Evolutionary conservation across 2,888 invertebrate species (phyloP), one percentile per base, ranked within the genome.

Genomic region (Nymphalis urticae): DNA sequence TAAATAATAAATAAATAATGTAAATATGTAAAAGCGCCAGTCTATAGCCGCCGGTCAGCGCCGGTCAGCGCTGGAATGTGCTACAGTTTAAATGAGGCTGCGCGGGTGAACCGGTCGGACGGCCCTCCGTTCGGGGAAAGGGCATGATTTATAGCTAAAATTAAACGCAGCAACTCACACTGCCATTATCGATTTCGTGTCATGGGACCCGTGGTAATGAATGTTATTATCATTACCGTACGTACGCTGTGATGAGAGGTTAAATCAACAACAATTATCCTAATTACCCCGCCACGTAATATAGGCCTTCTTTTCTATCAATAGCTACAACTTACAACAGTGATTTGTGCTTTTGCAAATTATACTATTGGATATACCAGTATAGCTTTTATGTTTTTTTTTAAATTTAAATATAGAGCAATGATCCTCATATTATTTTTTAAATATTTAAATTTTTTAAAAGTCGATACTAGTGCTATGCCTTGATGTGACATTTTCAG

Each of bases 31-130:
- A 54, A 59, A 65, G 70, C 51, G 36, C 79, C 68, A 47, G 75
- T 82, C 89, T 90, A 90, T 83, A 83, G 78, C 85, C 88, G 82
- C 72, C 74, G 76, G n/a, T 19, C 61, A 19, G 47, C 89, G 82
- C 73, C 74, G 76, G n/a, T 19, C 61, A 19, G 47, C 68, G 47
- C n/a, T 82, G 92, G 92, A 92, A 92, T 92, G 92, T 92, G 92
- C 91, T 92, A 92, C 91, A 92, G 91, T 92, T 92, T 92, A 92
- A 92, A 92, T 90, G 92, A 92, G 92, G 89, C 88, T 88, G 90
- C 83, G 86, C 87, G 80, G 86, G 89, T 76, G 84, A 86, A 90
- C 90, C 90, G 91, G 92, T 89, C 87, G 84, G 75, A 78, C 79
- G 78, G 80, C 80, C 54, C 66, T 66, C 48, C 54, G 66, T 89